Evolutionary conservation across 37 sponge, comb jelly and placozoan genomes (phyloP).

Genomic region (Dysidea cf. avara): DNA sequence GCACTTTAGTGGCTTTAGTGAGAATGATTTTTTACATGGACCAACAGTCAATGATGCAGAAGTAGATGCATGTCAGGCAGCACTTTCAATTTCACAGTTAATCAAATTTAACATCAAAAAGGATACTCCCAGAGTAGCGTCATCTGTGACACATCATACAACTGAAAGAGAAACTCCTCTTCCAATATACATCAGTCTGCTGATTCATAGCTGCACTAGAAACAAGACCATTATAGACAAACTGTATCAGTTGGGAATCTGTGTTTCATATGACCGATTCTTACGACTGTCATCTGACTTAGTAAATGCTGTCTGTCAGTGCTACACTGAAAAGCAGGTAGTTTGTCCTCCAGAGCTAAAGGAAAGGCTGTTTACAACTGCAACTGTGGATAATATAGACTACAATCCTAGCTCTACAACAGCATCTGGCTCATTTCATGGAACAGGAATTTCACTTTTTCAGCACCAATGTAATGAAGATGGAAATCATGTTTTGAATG

Average conservation of each 20-base stretch:
- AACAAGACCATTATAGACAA: slow-evolving; percentile 22
- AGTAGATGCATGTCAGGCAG: not conserved
- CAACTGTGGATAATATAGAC: no score
- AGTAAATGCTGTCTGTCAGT: not conserved
- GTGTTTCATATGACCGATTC: slow-evolving; percentile 29
- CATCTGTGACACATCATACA: slow-evolving; percentile 25
- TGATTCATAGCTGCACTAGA: slow-evolving; percentile 23
- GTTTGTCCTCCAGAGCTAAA: slow-evolving; percentile 20
- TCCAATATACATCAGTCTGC: slow-evolving; percentile 3
- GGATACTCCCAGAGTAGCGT: not conserved
- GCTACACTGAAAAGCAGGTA: slow-evolving; percentile 14
- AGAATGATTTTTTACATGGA: slow-evolving; percentile 1
- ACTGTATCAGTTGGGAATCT: slow-evolving; percentile 4
- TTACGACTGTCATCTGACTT: slow-evolving; percentile 16
- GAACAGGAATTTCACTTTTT: slow-evolving; percentile 23
- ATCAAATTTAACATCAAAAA: slow-evolving; percentile 2
- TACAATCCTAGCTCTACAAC: slow-evolving; percentile 42
- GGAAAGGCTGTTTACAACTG: slow-evolving; percentile 24
- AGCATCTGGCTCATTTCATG: slow-evolving; percentile 30
- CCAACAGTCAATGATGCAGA: not conserved
- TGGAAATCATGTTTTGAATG: not conserved
- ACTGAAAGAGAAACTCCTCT: slow-evolving; percentile 20
- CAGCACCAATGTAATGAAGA: slow-evolving; percentile 1
- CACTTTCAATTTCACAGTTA: no score
- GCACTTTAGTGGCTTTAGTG: slow-evolving; percentile 26